phyloP scores from a whole-genome alignment of 2,113 vertebrate species.

The Willisornis vidua region DNA sequence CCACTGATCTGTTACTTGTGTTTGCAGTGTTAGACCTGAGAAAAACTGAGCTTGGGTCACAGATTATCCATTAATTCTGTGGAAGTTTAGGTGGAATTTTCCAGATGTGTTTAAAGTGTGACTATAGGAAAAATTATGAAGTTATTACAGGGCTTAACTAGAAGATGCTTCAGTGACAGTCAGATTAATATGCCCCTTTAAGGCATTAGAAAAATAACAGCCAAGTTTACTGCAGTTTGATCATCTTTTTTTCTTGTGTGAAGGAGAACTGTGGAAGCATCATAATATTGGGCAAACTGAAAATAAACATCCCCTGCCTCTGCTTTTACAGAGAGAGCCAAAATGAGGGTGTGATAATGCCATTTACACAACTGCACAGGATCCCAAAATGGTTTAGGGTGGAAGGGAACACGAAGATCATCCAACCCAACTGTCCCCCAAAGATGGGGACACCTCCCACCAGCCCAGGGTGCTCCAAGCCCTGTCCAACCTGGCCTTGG shows the following conservation, averaged over 20 bases:
- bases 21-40: too few relatives aligned
- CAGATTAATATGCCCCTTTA: background rate
- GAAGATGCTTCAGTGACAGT: background rate
- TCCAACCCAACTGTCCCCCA: accelerated
- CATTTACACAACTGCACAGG: background rate
- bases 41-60: background rate
- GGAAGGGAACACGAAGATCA: background rate
- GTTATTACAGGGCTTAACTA: background rate
- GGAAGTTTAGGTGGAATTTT: background rate
- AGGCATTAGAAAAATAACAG: background rate
- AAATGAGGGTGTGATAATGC: background rate
- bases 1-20: background rate
- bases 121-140: background rate
- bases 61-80: background rate
- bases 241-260: background rate
- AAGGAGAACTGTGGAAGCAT: background rate
- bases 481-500: accelerated
- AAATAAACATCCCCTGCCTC: background rate
- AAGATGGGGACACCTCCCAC: background rate
- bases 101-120: background rate
- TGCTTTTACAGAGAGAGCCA: background rate
- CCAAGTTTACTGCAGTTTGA: background rate
- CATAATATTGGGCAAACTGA: background rate
- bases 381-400: background rate
- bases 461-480: accelerated